Percentiles rank a stretch among this genome's conserved stretches.
Conservation (phyloP, 2,797 vertebrate genomes). For the Halcyon chelicuti region DNA sequence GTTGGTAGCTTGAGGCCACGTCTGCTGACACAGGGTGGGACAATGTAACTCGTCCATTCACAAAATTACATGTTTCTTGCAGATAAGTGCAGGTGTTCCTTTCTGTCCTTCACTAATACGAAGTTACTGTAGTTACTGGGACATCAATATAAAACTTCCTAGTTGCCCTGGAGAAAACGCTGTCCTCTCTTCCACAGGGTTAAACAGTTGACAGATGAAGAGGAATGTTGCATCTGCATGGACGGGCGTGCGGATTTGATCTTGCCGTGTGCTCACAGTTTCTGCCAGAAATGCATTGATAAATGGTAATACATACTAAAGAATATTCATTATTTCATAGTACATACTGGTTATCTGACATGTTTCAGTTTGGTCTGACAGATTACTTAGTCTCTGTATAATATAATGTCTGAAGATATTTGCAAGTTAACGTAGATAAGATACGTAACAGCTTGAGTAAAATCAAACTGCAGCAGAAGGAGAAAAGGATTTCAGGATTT, state of each 20-base stretch:
- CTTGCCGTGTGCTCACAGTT: slow-evolving; percentile 95
- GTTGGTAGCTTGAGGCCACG: neutral
- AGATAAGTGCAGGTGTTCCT: neutral
- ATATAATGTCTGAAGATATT: neutral
- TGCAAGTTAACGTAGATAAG: neutral
- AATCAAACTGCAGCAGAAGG: neutral
- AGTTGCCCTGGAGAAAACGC: neutral
- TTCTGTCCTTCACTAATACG: neutral
- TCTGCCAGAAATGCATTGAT: slow-evolving; percentile 99
- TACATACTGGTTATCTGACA: neutral
- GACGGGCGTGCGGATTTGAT: slow-evolving; percentile 95
- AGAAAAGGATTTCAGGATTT: neutral
- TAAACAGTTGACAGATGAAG: slow-evolving; percentile 95
- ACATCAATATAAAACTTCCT: neutral
- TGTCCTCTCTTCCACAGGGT: slow-evolving; percentile 82
- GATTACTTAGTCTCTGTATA: neutral
- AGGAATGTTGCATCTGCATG: slow-evolving; percentile 99
- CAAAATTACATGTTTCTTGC: neutral
- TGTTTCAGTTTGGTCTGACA: neutral
- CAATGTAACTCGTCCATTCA: neutral
- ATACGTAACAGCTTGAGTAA: neutral
- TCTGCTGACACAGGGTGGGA: neutral
- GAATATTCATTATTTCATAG: neutral
- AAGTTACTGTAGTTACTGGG: neutral
- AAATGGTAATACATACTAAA: slow-evolving; percentile 87